These are phyloP conservation scores for Gambelia wislizenii DNA, from an alignment of 2,797 vertebrate genomes.

Conservation along the genomic window DNA sequence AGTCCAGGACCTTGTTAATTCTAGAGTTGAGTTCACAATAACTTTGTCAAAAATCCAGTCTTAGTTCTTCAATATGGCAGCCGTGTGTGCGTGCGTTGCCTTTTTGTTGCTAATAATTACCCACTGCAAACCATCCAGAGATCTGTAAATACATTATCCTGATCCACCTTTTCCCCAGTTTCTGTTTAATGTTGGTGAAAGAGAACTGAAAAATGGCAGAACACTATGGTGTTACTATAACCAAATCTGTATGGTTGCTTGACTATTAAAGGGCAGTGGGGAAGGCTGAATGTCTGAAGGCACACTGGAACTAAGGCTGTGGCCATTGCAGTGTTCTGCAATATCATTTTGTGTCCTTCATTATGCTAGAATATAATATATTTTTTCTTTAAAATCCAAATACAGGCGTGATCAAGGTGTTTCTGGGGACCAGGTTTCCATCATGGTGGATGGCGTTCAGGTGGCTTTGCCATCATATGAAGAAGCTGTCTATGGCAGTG, in stretches of 20 bases:
- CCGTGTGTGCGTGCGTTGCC: not conserved
- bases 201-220: constrained; percentile 2
- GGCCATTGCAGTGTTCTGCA: not conserved
- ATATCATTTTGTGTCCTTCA: not conserved
- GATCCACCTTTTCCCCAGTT: not conserved
- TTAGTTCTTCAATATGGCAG: not conserved
- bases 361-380: not conserved
- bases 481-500: constrained; percentile 91
- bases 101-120: not conserved
- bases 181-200: not conserved
- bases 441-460: constrained; percentile 96
- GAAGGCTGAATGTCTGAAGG: not conserved
- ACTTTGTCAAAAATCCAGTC: not conserved
- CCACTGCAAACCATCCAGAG: not conserved
- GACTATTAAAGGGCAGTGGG: not conserved
- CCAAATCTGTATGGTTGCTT: not conserved
- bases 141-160: not conserved
- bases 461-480: constrained; percentile 95
- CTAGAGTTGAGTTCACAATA: not conserved
- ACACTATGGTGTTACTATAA: not conserved
- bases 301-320: not conserved
- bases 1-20: not conserved
- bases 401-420: constrained; percentile 90
- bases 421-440: constrained; percentile 92
- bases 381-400: constrained; percentile 15